Conservation (phyloP, 1,140 invertebrate species). For the Acromyrmex heyeri region DNA sequence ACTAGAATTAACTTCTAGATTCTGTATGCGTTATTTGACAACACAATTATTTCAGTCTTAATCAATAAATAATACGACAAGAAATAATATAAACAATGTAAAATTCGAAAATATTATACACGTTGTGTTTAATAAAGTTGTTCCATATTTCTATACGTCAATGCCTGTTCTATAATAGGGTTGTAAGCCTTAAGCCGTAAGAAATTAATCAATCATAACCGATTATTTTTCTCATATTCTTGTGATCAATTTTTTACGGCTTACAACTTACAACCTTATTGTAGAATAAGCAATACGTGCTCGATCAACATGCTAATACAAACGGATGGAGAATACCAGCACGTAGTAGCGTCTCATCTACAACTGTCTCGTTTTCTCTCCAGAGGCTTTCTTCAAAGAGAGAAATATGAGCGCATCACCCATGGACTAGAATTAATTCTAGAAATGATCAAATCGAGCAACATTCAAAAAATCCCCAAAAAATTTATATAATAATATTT, state of each 20-base stretch:
- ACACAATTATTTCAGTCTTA: background rate
- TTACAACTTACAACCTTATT: no score
- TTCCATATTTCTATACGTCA: background rate
- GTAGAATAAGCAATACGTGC: background rate
- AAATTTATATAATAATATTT: background rate
- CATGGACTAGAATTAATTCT: background rate
- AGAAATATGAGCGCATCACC: background rate
- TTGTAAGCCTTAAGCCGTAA: no score
- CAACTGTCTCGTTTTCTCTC: conserved; percentile 3
- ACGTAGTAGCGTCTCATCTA: conserved; percentile 9
- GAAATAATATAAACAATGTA: background rate
- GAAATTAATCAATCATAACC: no score
- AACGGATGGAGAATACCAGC: background rate
- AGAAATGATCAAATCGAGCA: background rate
- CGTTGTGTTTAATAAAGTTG: background rate
- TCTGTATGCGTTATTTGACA: background rate
- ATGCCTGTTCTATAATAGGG: no score
- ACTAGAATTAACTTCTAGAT: background rate
- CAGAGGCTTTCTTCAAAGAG: background rate
- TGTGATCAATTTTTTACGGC: no score
- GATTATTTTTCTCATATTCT: no score
- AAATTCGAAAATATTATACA: background rate
- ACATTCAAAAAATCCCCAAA: background rate
- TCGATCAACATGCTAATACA: conserved; percentile 20
- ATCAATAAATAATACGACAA: background rate